Conservation (phyloP, 2,797 vertebrate species). For the Triplophysa bombifrons region DNA sequence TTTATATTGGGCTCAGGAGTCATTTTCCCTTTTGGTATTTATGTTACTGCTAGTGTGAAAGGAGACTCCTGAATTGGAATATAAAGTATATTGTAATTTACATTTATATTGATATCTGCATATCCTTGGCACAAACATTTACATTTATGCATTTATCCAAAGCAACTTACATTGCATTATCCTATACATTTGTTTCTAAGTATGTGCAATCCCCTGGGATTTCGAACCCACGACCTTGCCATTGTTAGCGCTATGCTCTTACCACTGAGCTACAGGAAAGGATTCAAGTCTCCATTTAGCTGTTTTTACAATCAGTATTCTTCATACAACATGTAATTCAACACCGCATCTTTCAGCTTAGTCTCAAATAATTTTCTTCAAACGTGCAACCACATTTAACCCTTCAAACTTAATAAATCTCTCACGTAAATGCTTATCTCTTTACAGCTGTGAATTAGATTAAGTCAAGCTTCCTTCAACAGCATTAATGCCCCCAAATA, state of each 20-base stretch:
- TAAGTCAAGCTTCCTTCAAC: neutral
- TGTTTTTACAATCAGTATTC: no score
- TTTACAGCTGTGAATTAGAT: slow-evolving; percentile 6
- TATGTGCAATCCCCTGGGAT: no score
- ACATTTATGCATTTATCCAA: no score
- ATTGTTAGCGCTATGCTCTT: no score
- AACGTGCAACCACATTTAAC: neutral
- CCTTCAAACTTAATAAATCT: neutral
- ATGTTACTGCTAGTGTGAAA: slow-evolving; percentile 46
- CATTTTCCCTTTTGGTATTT: slow-evolving; percentile 55
- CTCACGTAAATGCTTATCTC: neutral
- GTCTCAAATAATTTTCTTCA: neutral
- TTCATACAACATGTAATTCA: no score
- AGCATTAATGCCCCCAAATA: neutral
- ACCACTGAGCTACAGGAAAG: no score
- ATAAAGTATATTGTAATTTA: neutral
- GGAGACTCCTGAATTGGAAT: neutral
- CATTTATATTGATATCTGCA: neutral
- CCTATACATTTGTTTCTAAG: no score
- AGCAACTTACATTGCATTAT: no score
- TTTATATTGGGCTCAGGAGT: slow-evolving; percentile 49
- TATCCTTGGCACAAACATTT: no score
- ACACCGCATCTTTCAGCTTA: slow-evolving; percentile 4
- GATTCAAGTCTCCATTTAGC: no score
- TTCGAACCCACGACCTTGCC: no score